Conservation (phyloP, 1,140 invertebrate genomes). For the Eciton burchellii region DNA sequence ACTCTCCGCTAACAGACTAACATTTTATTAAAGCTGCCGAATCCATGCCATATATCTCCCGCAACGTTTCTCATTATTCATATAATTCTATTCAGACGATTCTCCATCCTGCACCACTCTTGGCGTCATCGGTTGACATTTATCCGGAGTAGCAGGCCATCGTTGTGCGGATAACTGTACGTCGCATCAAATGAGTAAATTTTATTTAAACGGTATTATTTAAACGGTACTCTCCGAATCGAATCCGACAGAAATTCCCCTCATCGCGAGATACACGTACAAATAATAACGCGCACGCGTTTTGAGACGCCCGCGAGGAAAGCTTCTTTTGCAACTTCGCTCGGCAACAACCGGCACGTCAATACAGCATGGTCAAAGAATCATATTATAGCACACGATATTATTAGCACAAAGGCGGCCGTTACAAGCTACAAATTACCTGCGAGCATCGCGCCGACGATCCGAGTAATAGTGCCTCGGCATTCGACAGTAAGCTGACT, state of each 20-base stretch:
- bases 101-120: neutral
- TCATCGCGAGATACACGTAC: constrained; percentile 16
- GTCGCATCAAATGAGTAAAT: constrained; percentile 23
- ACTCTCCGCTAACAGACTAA: constrained; percentile 25
- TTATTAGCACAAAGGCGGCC: constrained; percentile 62
- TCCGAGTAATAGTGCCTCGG: constrained; percentile 44
- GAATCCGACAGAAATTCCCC: constrained; percentile 12
- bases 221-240: constrained; percentile 16
- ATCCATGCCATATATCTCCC: constrained; percentile 41
- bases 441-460: constrained; percentile 38
- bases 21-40: constrained; percentile 67
- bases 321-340: constrained; percentile 42
- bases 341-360: neutral
- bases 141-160: constrained; percentile 5
- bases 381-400: constrained; percentile 55
- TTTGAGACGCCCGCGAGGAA: constrained; percentile 34
- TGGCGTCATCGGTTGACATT: neutral
- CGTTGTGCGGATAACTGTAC: neutral
- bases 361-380: constrained; percentile 64
- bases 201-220: constrained; percentile 26
- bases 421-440: constrained; percentile 70
- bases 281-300: constrained; percentile 44
- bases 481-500: constrained; percentile 72
- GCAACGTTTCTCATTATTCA: neutral
- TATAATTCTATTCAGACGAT: constrained; percentile 12